Evolutionary conservation across 2,113 vertebrate genomes (phyloP).

Genomic region (Vireo altiloquus): DNA sequence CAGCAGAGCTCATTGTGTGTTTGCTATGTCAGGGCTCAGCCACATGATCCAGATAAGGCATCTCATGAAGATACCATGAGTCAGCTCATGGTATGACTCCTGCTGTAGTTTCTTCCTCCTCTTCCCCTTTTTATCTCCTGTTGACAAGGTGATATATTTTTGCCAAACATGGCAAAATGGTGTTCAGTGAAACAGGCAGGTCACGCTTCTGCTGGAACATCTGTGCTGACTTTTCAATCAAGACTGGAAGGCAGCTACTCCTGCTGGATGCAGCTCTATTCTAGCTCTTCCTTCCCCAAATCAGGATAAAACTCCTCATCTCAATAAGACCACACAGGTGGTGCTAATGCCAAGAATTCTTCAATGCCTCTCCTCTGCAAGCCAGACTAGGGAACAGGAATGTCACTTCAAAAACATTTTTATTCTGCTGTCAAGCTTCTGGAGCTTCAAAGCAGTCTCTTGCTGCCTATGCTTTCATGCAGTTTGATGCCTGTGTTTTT

Average conservation of each 20-base stretch:
- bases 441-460: background rate
- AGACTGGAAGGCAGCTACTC: background rate
- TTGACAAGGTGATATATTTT: background rate
- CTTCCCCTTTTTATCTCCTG: background rate
- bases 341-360: background rate
- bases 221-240: background rate
- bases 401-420: background rate
- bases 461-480: background rate
- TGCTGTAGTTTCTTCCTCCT: background rate
- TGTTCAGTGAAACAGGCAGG: background rate
- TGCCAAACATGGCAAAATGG: background rate
- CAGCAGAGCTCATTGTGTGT: background rate
- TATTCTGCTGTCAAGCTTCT: background rate
- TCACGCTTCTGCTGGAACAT: background rate
- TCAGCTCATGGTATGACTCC: background rate
- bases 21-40: background rate
- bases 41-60: fast-evolving
- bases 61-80: background rate
- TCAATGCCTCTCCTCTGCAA: background rate
- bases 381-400: background rate
- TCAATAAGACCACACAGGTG: background rate
- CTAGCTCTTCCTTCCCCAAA: background rate
- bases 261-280: background rate
- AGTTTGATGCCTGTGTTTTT: background rate
- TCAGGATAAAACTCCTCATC: background rate